These are phyloP conservation scores for Papilio protenor DNA, from an alignment of 2,888 invertebrate species.

Conservation along the genomic window DNA sequence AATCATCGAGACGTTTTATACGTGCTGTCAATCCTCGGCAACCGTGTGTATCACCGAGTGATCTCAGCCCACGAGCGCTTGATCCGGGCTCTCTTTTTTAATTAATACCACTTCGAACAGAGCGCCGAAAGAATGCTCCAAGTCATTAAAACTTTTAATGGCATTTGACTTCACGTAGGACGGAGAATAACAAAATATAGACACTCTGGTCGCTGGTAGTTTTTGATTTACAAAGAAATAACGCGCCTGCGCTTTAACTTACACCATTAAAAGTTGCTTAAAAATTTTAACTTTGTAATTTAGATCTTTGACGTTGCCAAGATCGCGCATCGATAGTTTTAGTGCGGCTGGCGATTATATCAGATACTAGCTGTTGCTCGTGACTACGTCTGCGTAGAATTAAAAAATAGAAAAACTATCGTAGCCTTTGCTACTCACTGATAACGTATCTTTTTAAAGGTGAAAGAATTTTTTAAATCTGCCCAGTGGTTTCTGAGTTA, in stretches of 20 bases:
- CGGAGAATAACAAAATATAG: conserved; percentile 72
- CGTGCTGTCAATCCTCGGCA: not conserved
- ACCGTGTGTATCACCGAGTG: conserved; percentile 55
- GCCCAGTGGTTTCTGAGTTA: too few species aligned
- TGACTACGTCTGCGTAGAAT: too few species aligned
- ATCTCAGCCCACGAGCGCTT: conserved; percentile 62
- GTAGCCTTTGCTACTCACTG: too few species aligned
- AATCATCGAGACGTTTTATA: not conserved
- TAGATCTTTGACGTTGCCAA: conserved; percentile 12
- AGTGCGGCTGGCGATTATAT: not conserved
- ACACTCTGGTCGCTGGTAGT: conserved; percentile 69
- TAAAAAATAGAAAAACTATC: too few species aligned
- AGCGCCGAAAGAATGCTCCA: conserved; percentile 80
- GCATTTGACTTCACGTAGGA: conserved; percentile 74
- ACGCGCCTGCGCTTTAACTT: conserved; percentile 34
- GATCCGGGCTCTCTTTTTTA: conserved; percentile 79
- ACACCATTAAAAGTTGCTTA: conserved; percentile 41
- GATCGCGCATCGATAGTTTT: not conserved
- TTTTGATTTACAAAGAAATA: conserved; percentile 52
- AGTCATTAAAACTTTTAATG: conserved; percentile 84
- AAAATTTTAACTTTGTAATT: conserved; percentile 41
- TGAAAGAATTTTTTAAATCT: too few species aligned
- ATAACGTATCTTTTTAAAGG: too few species aligned
- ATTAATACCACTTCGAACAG: conserved; percentile 83
- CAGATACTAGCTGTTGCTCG: too few species aligned